These are phyloP conservation scores for Coenobita brevimanus DNA, from an alignment of 1,140 invertebrate genomes.

Conservation along the genomic window DNA sequence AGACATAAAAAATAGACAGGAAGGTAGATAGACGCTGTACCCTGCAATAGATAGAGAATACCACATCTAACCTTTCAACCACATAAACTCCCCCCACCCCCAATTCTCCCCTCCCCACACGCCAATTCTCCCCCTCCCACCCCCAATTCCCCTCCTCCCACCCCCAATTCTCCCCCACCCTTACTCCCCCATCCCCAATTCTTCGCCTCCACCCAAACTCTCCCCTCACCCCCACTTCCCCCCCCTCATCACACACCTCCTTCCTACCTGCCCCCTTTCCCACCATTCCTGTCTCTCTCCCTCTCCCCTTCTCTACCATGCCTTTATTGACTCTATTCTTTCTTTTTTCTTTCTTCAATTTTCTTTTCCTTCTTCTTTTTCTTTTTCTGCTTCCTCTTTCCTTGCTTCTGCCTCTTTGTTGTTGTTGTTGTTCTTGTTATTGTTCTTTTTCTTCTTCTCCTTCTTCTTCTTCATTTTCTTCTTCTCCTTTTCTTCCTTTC, in stretches of 20 bases:
- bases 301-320: neutral
- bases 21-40: too few relatives aligned
- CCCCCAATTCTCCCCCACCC: too few relatives aligned
- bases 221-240: slow-evolving; percentile 1
- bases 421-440: neutral
- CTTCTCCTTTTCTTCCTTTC: neutral
- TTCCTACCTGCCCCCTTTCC: neutral
- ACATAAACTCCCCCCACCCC: too few relatives aligned
- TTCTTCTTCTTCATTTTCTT: neutral
- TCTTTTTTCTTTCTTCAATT: neutral
- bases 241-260: neutral
- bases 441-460: neutral
- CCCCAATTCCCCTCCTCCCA: too few relatives aligned
- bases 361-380: neutral
- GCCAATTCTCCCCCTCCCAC: too few relatives aligned
- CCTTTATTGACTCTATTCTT: neutral
- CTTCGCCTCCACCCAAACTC: neutral
- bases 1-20: too few relatives aligned
- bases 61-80: too few relatives aligned
- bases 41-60: too few relatives aligned
- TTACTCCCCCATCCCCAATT: neutral
- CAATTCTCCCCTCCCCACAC: too few relatives aligned
- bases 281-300: neutral
- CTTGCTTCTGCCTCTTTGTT: neutral
- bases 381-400: neutral